Percentiles rank a stretch among this genome's conserved stretches.
Conservation (phyloP, 2,888 invertebrate genomes). For the Eledone cirrhosa region DNA sequence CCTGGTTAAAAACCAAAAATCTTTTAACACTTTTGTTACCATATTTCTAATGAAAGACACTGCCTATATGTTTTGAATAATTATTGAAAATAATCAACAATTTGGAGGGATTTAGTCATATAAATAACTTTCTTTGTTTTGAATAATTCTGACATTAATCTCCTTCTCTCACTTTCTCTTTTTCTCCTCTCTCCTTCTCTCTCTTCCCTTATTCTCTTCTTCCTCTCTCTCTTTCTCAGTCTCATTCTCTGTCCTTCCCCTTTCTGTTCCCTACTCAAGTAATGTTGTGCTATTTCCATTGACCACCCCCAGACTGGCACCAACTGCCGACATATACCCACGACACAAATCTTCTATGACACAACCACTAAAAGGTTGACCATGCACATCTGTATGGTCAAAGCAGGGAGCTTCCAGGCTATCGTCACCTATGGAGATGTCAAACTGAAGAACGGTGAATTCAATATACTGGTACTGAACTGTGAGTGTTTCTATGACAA, state of each 20-base stretch:
- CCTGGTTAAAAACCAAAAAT: too few relatives aligned
- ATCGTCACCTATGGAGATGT: slow-evolving; percentile 79
- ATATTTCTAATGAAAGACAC: too few relatives aligned
- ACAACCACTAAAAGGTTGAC: slow-evolving; percentile 80
- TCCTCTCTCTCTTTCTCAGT: not conserved
- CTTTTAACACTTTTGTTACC: too few relatives aligned
- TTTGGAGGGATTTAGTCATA: too few relatives aligned
- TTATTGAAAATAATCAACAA: too few relatives aligned
- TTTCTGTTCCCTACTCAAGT: not conserved
- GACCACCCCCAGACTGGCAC: slow-evolving; percentile 48
- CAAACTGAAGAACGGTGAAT: slow-evolving; percentile 86
- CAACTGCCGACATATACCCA: slow-evolving; percentile 52
- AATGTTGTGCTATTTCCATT: not conserved
- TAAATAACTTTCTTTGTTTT: too few relatives aligned
- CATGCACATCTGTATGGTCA: slow-evolving; percentile 80
- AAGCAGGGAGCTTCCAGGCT: slow-evolving; percentile 84
- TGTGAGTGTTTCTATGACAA: slow-evolving; percentile 72
- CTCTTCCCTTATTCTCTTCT: not conserved
- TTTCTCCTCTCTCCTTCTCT: not conserved
- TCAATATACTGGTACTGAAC: slow-evolving; percentile 89
- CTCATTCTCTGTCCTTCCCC: too few relatives aligned
- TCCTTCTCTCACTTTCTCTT: not conserved
- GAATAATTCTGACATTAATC: too few relatives aligned
- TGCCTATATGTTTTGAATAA: too few relatives aligned
- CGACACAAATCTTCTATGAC: slow-evolving; percentile 73